Conservation (phyloP, 2,888 invertebrate genomes). For the Xanthorhoe spadicearia region DNA sequence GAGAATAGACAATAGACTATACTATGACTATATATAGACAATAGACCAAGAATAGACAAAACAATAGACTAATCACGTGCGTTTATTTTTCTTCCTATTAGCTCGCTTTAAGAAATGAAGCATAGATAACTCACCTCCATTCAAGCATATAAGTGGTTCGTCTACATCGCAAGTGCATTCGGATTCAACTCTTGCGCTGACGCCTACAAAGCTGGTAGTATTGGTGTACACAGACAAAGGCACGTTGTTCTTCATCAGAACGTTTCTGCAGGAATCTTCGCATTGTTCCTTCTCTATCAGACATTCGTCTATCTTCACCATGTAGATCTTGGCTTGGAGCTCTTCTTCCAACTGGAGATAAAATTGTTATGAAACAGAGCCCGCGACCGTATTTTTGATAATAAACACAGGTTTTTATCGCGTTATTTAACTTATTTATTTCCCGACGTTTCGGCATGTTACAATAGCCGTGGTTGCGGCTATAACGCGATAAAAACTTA, state of each 20-base stretch:
- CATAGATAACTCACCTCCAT: conserved; percentile 86
- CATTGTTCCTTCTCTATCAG: conserved; percentile 90
- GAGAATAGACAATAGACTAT: too few relatives aligned
- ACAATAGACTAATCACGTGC: too few relatives aligned
- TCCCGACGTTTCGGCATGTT: too few relatives aligned
- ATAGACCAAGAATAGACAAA: too few relatives aligned
- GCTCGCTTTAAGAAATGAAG: too few relatives aligned
- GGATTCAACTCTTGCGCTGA: conserved; percentile 92
- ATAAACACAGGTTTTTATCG: too few relatives aligned
- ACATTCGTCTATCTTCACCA: conserved; percentile 97
- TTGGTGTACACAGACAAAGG: conserved; percentile 96
- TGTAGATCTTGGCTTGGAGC: conserved; percentile 89
- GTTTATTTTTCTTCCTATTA: too few relatives aligned
- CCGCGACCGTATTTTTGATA: too few relatives aligned
- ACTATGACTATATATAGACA: too few relatives aligned
- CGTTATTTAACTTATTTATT: too few relatives aligned
- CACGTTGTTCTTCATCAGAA: conserved; percentile 88
- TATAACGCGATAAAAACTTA: too few relatives aligned
- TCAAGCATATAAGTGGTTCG: conserved; percentile 87
- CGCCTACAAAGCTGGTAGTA: conserved; percentile 96
- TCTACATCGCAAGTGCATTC: conserved; percentile 88
- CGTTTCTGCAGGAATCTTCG: conserved; percentile 92
- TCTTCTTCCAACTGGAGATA: conserved; percentile 86
- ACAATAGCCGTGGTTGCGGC: too few relatives aligned
- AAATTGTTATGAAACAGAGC: conserved; percentile 1